These are phyloP conservation scores for Barbus barbus DNA, from an alignment of 2,113 vertebrate species.

Conservation along the genomic window DNA sequence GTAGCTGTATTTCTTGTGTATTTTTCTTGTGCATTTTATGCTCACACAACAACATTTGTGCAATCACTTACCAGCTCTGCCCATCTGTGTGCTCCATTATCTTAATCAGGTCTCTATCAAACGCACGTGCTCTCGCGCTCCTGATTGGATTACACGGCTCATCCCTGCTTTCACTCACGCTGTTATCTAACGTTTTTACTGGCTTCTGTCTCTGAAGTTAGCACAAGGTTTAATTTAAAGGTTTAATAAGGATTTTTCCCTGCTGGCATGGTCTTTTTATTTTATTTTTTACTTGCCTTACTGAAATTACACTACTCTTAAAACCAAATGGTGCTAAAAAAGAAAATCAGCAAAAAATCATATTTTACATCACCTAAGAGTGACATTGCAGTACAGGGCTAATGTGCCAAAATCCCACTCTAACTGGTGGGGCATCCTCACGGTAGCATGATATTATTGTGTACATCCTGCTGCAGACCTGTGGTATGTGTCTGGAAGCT, in stretches of 20 bases:
- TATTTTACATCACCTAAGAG: neutral
- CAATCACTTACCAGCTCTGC: neutral
- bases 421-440: neutral
- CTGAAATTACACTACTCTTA: too few relatives aligned
- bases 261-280: neutral
- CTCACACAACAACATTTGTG: neutral
- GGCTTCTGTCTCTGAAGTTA: neutral
- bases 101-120: constrained; percentile 21
- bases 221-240: neutral
- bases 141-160: neutral
- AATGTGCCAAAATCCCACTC: neutral
- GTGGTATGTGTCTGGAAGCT: neutral
- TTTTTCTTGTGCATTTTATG: neutral
- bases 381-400: neutral
- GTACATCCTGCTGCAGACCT: neutral
- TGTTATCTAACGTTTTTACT: neutral
- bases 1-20: neutral
- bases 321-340: neutral
- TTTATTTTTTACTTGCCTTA: neutral
- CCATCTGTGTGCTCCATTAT: constrained; percentile 16
- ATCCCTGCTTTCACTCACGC: constrained; percentile 2
- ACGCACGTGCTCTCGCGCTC: neutral
- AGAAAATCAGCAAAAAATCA: neutral
- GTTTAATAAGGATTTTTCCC: neutral
- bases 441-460: neutral